Evolutionary conservation across 2,113 vertebrate genomes (phyloP), one percentile per base, ranked within the genome.

Genomic region (Hippocampus barbouri): DNA sequence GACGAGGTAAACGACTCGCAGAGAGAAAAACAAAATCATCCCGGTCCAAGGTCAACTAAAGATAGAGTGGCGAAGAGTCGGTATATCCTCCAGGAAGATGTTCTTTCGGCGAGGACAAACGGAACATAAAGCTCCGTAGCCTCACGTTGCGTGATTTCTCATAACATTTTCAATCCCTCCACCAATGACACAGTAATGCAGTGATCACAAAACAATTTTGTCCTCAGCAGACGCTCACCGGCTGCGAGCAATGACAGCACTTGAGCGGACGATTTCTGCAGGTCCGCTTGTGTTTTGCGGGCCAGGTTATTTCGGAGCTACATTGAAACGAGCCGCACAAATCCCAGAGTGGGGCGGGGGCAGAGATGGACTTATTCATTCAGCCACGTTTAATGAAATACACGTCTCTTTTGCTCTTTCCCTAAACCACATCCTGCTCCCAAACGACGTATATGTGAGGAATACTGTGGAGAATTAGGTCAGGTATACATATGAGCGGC

Each of bases 91-190:
- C 76, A 83, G 57, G 70, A 56, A 67, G 66, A 51, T 75, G 62
- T 80, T 77, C 63, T 79, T 41, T 75, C 70, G 69, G 66, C 4
- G 4, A 79, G 66, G 73, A 38, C 56, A 77, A 71, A 79, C 5
- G 18, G 65, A 27, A 63, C 53, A 68, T 45, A 71, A 80, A 86
- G 45, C 72, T 78, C 60, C 75, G 69, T 67, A 75, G 53, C 38
- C 54, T 69, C 81, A 83, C 80, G 82, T 71, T 82, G 66, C 74
- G 68, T 73, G 18, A 34, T 74, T 81, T 86, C 78, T 82, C 81
- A 87, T 86, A 83, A 87, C 15, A 23, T 73, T 40, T 76, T 63
- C 75, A 82, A 86, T 85, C 84, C 71, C 82, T 82, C 68, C 47
- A 73, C 86, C 73, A 77, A 77, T 78, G 76, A 73, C 69, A 79